Percentiles rank a stretch among this genome's conserved stretches.
These are phyloP conservation scores for Acronicta aceris DNA, from an alignment of 2,888 invertebrate genomes.

Conservation along the genomic window DNA sequence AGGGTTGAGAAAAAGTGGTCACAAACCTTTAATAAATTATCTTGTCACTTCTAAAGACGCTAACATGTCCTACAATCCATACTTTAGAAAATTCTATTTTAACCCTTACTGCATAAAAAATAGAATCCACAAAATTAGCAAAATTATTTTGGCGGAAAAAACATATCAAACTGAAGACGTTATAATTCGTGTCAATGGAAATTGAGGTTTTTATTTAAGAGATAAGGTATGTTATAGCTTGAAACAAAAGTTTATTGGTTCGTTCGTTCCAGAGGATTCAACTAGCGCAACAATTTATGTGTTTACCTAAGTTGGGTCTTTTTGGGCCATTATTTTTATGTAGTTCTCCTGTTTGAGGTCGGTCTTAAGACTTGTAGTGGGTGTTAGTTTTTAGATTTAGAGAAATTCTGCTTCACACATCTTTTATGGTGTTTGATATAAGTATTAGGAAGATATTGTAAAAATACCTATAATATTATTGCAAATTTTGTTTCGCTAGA, in stretches of 20 bases:
- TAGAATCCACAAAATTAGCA: constrained; percentile 47
- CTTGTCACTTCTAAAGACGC: constrained; percentile 71
- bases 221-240: constrained; percentile 54
- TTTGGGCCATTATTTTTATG: constrained; percentile 77
- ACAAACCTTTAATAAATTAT: constrained; percentile 76
- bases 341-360: constrained; percentile 57
- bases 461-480: too few species aligned
- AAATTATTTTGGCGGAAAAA: constrained; percentile 25
- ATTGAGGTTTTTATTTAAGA: constrained; percentile 44
- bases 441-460: too few species aligned
- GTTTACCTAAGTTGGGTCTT: constrained; percentile 78
- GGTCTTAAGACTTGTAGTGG: constrained; percentile 39
- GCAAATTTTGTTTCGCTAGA: too few species aligned
- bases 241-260: constrained; percentile 64
- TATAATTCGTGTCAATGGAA: constrained; percentile 28
- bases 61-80: constrained; percentile 55
- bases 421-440: too few species aligned
- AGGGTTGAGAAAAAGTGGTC: constrained; percentile 72
- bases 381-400: constrained; percentile 16
- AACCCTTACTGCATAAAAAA: constrained; percentile 41
- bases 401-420: not conserved
- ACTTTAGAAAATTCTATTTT: constrained; percentile 35
- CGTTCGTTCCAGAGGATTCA: constrained; percentile 69
- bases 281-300: constrained; percentile 80
- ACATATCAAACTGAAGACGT: constrained; percentile 58